Conservation (phyloP, 2,797 vertebrate species). For the Sylvia borin region DNA sequence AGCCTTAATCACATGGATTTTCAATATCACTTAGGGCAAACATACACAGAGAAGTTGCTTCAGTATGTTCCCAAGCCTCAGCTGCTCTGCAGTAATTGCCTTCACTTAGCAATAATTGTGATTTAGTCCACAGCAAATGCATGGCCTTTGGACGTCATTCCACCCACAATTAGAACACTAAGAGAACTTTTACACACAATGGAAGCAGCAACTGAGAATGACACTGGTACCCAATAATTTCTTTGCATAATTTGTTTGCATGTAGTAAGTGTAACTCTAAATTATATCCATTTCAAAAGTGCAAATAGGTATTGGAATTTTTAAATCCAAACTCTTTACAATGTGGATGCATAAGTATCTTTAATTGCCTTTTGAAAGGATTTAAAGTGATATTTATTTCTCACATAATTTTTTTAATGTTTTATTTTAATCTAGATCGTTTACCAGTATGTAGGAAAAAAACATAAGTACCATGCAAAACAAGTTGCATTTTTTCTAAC, state of each 20-base stretch:
- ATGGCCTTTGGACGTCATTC: neutral
- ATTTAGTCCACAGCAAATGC: conserved; percentile 3
- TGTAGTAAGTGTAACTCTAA: neutral
- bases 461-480: neutral
- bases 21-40: neutral
- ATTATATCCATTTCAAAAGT: neutral
- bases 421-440: neutral
- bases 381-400: neutral
- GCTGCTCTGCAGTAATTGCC: neutral
- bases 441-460: neutral
- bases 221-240: neutral
- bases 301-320: neutral
- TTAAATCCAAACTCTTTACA: neutral
- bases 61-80: conserved; percentile 4
- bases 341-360: neutral
- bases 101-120: conserved; percentile 31
- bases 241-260: neutral
- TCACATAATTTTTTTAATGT: neutral
- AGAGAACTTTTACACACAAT: neutral
- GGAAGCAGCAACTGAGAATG: neutral
- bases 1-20: conserved; percentile 1
- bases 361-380: neutral
- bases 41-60: neutral
- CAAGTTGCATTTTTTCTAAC: neutral
- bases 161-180: neutral